Conservation (phyloP, 2,113 vertebrate genomes). For the Microtus oregoni region DNA sequence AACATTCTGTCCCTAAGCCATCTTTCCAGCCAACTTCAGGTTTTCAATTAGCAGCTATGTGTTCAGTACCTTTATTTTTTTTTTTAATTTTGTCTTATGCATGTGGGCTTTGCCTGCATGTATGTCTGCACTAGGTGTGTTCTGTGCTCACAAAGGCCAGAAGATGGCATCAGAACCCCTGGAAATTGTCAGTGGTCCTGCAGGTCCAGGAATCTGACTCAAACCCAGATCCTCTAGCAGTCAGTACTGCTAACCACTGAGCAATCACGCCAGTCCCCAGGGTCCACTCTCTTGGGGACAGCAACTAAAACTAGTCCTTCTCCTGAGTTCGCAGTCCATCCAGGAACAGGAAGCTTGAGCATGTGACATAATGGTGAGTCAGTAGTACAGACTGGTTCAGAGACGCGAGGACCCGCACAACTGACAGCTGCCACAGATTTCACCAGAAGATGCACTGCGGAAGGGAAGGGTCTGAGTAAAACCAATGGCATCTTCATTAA, state of each 20-base stretch:
- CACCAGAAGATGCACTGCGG: background rate
- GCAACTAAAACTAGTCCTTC: constrained; percentile 6
- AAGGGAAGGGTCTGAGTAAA: constrained; percentile 14
- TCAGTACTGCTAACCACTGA: too few species aligned
- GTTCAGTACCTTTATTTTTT: background rate
- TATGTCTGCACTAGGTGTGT: background rate
- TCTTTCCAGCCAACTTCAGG: background rate
- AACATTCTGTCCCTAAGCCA: background rate
- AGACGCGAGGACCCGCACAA: background rate
- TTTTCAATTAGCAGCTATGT: constrained; percentile 9
- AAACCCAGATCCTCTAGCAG: too few species aligned
- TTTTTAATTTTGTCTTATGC: background rate
- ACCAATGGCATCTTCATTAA: background rate
- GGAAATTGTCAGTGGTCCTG: too few species aligned
- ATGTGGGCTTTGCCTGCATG: background rate
- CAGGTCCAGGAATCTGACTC: too few species aligned
- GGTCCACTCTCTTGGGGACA: background rate
- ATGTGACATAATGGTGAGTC: background rate
- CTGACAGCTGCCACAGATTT: background rate
- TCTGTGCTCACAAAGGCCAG: background rate
- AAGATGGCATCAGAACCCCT: background rate
- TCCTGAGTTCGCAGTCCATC: constrained; percentile 1
- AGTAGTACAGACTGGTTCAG: background rate
- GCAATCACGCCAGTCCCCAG: too few species aligned
- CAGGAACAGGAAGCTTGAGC: constrained; percentile 4